Evolutionary conservation across 2,888 invertebrate genomes (phyloP), one percentile per base, ranked within the genome.

Genomic region (Gnatocerus cornutus): DNA sequence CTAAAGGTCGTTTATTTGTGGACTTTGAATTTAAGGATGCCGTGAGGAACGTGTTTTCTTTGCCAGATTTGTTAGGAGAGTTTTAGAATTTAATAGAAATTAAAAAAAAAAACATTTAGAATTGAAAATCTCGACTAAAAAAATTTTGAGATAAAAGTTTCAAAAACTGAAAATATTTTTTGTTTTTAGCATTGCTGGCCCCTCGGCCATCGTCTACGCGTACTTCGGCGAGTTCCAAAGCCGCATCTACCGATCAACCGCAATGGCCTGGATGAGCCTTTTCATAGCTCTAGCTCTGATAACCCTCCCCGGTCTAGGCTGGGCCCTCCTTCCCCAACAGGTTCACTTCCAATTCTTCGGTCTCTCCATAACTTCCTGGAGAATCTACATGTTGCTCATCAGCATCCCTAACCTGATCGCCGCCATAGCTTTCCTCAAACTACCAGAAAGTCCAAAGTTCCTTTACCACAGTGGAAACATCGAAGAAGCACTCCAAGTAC

Each of bases 221-320:
- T 86, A 85, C 71, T 78, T 86, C 55, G 85, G 86, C 0, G 86
- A 86, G 75, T 86, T 86, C 71, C 84, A 83, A 48, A 78, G 77
- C 2, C 65, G 75, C 0, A 81, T 80, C 12, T 80, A 83, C 74
- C 78, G 85, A 4, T 81, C 85, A 0, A 77, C 82, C 3, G 78
- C 82, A 1, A 84, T 85, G 30, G 84, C 85, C 50, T 84, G 82
- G 73, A 82, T 84, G 3, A 84, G 85, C 55, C 84, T 83, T 33
- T 86, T 85, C 64, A 74, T 77, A 14, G 78, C 73, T 1, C 3
- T 75, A 2, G 73, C 76, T 1, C 52, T 78, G 2, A 69, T 68
- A 1, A 21, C 29, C 7, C 37, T 77, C 9, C 77, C 77, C 6
- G 70, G 68, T 6, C 10, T 75, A 8, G 77, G 71, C 0, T 77